A percentile compares a stretch with the other conserved stretches of the same genome.
Conservation (phyloP, 1,140 invertebrate species). For the Berghia stephanieae region DNA sequence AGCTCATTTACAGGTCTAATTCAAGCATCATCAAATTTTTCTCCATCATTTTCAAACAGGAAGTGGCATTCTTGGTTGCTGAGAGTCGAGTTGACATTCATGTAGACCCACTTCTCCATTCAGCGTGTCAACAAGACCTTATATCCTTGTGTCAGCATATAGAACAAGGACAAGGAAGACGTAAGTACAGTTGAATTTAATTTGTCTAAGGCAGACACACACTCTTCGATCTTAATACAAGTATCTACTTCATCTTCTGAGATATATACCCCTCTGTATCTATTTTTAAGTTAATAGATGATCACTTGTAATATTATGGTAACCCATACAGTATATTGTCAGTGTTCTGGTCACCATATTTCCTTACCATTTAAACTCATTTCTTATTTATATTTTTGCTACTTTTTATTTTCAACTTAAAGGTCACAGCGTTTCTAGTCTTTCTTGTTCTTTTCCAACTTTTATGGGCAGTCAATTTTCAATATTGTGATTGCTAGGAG, state of each 20-base stretch:
- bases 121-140: constrained; percentile 72
- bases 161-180: constrained; percentile 81
- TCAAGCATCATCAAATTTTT: too few species aligned
- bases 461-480: too few species aligned
- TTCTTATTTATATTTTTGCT: too few species aligned
- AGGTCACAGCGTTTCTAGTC: too few species aligned
- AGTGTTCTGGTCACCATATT: not conserved
- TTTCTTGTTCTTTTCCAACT: too few species aligned
- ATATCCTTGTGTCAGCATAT: constrained; percentile 85
- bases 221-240: constrained; percentile 66
- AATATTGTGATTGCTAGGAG: too few species aligned
- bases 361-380: not conserved
- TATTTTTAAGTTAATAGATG: not conserved
- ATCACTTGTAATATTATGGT: constrained; percentile 33
- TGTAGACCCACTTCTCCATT: constrained; percentile 70
- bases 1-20: too few species aligned
- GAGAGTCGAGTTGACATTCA: constrained; percentile 72
- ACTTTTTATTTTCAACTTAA: too few species aligned
- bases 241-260: too few species aligned
- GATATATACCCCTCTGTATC: too few species aligned
- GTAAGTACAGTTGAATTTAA: constrained; percentile 53
- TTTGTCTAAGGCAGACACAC: not conserved
- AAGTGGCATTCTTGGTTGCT: constrained; percentile 77
- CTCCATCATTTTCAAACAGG: too few species aligned
- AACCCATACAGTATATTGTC: not conserved